phyloP scores from a whole-genome alignment of 2,888 invertebrate species.

The Criorhina ranunculi region DNA sequence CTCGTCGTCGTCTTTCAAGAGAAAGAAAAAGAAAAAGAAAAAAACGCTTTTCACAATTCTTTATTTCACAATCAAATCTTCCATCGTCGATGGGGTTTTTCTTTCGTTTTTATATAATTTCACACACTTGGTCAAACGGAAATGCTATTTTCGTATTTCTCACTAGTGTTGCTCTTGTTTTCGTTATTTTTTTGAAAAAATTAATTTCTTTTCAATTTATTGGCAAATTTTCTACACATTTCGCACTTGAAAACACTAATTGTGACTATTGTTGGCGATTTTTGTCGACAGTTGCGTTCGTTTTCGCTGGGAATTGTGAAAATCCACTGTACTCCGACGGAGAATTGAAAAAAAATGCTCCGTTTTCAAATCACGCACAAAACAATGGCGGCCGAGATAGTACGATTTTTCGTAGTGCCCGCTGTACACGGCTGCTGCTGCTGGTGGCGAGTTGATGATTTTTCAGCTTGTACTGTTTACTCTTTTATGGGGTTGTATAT shows the following conservation, averaged over 20 bases:
- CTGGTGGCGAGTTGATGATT: conserved; percentile 53
- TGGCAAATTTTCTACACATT: conserved; percentile 21
- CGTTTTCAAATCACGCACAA: conserved; percentile 73
- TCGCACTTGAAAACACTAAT: conserved; percentile 28
- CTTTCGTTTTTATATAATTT: conserved; percentile 71
- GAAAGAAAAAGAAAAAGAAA: conserved; percentile 23
- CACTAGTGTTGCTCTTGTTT: conserved; percentile 73
- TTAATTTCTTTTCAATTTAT: conserved; percentile 23
- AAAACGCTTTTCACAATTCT: conserved; percentile 42
- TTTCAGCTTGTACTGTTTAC: conserved; percentile 48
- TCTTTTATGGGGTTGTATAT: conserved; percentile 37
- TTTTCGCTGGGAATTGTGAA: conserved; percentile 47
- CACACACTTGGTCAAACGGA: conserved; percentile 63
- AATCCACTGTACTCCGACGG: conserved; percentile 60
- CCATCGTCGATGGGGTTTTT: conserved; percentile 32
- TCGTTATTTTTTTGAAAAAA: conserved; percentile 71
- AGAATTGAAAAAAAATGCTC: conserved; percentile 73
- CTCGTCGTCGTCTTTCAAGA: conserved; percentile 43
- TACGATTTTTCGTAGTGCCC: conserved; percentile 75
- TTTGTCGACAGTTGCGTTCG: conserved; percentile 16
- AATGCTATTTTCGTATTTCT: conserved; percentile 74
- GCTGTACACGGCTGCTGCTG: conserved; percentile 61
- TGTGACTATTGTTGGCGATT: conserved; percentile 5
- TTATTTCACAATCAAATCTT: conserved; percentile 57
- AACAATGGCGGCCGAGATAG: conserved; percentile 75